Base-by-base conservation (phyloP, 2,797 vertebrate genomes). In the Fundulus diaphanus region DNA sequence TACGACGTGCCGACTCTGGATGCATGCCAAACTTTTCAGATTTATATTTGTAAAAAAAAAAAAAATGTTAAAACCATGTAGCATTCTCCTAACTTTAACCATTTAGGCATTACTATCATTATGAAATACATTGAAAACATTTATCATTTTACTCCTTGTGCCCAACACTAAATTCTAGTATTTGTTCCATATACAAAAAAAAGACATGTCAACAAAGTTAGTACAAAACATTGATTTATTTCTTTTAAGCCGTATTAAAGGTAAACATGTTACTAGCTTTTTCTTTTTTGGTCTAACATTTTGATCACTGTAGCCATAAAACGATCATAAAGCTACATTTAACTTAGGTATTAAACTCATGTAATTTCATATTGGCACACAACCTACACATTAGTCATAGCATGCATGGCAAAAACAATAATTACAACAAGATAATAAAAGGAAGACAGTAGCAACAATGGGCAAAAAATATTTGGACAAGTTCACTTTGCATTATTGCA, bases 161-260 rank as follows among this genome's bases (percentile, higher is more conserved):
- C 68, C 72, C 51, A 51, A 40, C 3, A 6, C 15, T 48, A 68
- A 49, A 12, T 22, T 78, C 48, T 37, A 37, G 72, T 40, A 44
- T 73, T 84, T 77, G 71, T 74, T 85, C 67, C 63, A 22, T 57
- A 16, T 35, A 59, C 4, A 49, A 66, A 59, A 37, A 63, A 37
- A 15, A 6, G 6, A 72, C 9, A 67, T 6, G 7, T 13, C 40
- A 67, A 81, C 85, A 72, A 82, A 70, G 59, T 83, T 73, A 83
- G 76, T 92, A 93, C 77, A 92, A 94, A 92, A 94, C 89, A 90
- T 80, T 69, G 48, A 89, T 91, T 92, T 94, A 92, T 91, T 93
- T 88, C 75, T 54, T 76, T 80, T 80, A 83, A 73, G 83, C 76
- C 66, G 82, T 92, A 90, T 87, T 91, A 89, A 93, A 91, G 84